Base-by-base conservation (phyloP, 2,113 vertebrate species). In the Malurus elegans region DNA sequence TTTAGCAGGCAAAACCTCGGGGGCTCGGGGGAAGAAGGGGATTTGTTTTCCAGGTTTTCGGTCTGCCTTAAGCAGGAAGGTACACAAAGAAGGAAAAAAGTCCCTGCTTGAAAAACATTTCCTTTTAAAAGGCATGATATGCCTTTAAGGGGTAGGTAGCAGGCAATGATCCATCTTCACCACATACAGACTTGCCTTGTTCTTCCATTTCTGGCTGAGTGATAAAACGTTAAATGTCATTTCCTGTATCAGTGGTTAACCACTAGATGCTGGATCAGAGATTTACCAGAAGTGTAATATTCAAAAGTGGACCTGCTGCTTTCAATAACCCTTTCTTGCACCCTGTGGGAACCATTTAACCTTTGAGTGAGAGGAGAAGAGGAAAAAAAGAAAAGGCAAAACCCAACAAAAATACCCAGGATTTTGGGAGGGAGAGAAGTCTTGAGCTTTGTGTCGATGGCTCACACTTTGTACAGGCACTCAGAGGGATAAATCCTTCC, bases 191-290 rank as follows among this genome's bases (percentile, higher is more conserved):
- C 97, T 96, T 51, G 96, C 97, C 97, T 98, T 97, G 97, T 97
- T 98, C 97, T 98, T 97, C 97, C 97, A 96, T 96, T 97, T 96
- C 97, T 98, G 97, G 97, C 97, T 96, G 95, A 97, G 97, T 94
- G 97, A 98, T 98, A 97, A 98, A 97, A 98, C 65, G 94, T 96
- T 97, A 97, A 97, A 98, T 98, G 98, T 97, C 98, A 98, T 97
- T 98, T 98, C 97, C 98, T 98, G 97, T 97, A 97, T 98, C 97
- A 95, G 97, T 97, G 98, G 98, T 98, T 98, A 98, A 98, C 98
- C 98, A 92, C 97, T 96, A 96, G 96, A 96, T 97, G 96, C 96
- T 96, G 97, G 97, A 97, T 97, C 98, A 97, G 95, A 97, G 97
- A 98, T 96, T 98, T 98, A 98, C 98, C 98, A 98, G 98, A 98